These are phyloP conservation scores for Stenichneumon culpator DNA, from an alignment of 2,888 invertebrate species.

Conservation along the genomic window DNA sequence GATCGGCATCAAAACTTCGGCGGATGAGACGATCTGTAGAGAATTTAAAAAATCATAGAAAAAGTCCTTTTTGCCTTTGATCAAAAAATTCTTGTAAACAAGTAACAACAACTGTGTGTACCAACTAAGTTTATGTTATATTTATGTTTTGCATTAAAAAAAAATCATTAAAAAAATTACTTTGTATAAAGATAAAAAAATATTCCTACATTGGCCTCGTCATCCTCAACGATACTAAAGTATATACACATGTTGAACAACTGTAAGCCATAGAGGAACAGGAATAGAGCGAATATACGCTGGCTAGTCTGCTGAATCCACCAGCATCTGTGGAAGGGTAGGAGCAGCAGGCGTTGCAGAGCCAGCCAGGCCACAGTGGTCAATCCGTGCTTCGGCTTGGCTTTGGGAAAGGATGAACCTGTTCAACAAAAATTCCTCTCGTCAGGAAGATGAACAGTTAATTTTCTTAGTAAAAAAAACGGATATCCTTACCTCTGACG, in stretches of 20 bases:
- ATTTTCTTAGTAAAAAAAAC: constrained; percentile 2
- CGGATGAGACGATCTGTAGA: constrained; percentile 87
- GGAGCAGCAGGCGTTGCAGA: constrained; percentile 91
- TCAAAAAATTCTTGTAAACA: neutral
- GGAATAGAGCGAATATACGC: constrained; percentile 90
- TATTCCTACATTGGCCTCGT: constrained; percentile 86
- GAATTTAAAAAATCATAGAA: constrained; percentile 38
- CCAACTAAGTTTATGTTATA: neutral
- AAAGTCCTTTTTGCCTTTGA: neutral
- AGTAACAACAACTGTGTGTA: neutral
- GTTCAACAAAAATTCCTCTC: constrained; percentile 66
- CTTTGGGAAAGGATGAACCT: constrained; percentile 98
- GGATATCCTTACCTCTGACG: constrained; percentile 91
- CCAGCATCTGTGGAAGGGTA: constrained; percentile 95
- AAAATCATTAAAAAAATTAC: neutral
- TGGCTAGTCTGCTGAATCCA: constrained; percentile 96
- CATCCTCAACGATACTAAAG: constrained; percentile 77
- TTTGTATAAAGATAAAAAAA: constrained; percentile 81
- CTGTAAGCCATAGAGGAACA: constrained; percentile 93
- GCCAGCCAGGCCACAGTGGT: constrained; percentile 94
- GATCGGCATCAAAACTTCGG: constrained; percentile 91
- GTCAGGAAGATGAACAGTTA: neutral
- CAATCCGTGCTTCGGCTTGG: constrained; percentile 97
- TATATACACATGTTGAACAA: constrained; percentile 88
- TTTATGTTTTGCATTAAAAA: neutral